These are phyloP conservation scores for Oreochromis mossambicus DNA, from an alignment of 2,797 vertebrate genomes.

Conservation along the genomic window DNA sequence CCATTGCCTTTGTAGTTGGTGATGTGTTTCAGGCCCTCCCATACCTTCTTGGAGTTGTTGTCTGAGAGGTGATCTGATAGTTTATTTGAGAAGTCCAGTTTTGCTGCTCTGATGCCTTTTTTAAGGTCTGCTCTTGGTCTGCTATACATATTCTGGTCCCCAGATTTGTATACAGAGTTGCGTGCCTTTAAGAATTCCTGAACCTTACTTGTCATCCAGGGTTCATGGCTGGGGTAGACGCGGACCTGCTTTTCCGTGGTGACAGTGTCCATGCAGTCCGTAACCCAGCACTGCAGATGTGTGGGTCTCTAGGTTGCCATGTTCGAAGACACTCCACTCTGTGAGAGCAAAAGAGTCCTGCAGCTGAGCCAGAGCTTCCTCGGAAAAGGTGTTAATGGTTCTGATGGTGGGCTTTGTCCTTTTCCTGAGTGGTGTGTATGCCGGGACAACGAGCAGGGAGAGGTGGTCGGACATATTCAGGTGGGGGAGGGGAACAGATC, in stretches of 20 bases:
- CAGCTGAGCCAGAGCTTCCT: neutral
- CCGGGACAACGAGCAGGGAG: no score
- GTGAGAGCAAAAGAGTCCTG: neutral
- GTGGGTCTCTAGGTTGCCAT: neutral
- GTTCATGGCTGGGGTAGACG: neutral
- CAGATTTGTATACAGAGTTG: no score
- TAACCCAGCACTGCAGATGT: neutral
- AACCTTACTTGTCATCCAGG: neutral
- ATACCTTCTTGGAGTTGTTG: neutral
- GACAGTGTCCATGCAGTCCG: neutral
- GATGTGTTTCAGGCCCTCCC: neutral
- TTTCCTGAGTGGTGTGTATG: no score
- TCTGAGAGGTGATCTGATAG: neutral
- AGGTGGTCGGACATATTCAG: no score
- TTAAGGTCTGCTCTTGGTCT: neutral
- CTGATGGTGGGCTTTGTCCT: neutral
- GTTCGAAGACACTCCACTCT: neutral
- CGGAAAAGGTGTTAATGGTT: neutral
- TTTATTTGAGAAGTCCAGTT: neutral
- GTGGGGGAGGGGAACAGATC: neutral
- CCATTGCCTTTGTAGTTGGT: neutral
- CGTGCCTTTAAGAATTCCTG: neutral
- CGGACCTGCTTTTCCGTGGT: neutral
- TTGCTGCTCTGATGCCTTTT: neutral
- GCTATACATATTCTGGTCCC: neutral